Conservation (phyloP, 2,888 invertebrate species). For the Xiphydria camelus region DNA sequence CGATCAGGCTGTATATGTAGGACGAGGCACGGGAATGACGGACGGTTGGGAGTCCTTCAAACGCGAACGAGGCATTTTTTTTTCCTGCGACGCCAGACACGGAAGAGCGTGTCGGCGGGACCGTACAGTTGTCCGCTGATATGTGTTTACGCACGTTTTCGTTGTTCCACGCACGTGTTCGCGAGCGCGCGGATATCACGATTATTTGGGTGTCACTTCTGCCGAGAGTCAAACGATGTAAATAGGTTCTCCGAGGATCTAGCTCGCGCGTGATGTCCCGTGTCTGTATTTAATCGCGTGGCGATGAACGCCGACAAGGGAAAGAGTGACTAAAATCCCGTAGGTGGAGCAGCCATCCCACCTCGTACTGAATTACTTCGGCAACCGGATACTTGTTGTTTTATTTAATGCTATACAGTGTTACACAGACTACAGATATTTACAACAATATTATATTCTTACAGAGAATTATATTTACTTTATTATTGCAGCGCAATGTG, state of each 20-base stretch:
- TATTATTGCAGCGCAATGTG: slow-evolving; percentile 54
- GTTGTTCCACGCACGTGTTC: too few relatives aligned
- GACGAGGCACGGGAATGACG: not conserved
- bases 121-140: too few relatives aligned
- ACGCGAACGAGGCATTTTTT: not conserved
- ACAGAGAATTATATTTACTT: slow-evolving; percentile 59
- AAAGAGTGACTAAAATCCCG: slow-evolving; percentile 40
- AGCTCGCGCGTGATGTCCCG: slow-evolving; percentile 40
- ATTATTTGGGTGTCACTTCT: too few relatives aligned
- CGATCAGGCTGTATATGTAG: slow-evolving; percentile 20
- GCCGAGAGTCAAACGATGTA: slow-evolving; percentile 26
- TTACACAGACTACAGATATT: slow-evolving; percentile 60
- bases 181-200: too few relatives aligned
- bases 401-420: slow-evolving; percentile 59
- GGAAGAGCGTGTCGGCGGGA: not conserved
- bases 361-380: slow-evolving; percentile 48
- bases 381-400: slow-evolving; percentile 52
- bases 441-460: slow-evolving; percentile 59
- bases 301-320: slow-evolving; percentile 26
- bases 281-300: slow-evolving; percentile 40
- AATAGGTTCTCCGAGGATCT: slow-evolving; percentile 30
- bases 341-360: slow-evolving; percentile 58
- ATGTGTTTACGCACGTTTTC: too few relatives aligned
- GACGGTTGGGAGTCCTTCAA: not conserved
- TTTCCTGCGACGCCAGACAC: not conserved